phyloP scores from a whole-genome alignment of 2,888 invertebrate genomes.

The Polydrusus cervinus region DNA sequence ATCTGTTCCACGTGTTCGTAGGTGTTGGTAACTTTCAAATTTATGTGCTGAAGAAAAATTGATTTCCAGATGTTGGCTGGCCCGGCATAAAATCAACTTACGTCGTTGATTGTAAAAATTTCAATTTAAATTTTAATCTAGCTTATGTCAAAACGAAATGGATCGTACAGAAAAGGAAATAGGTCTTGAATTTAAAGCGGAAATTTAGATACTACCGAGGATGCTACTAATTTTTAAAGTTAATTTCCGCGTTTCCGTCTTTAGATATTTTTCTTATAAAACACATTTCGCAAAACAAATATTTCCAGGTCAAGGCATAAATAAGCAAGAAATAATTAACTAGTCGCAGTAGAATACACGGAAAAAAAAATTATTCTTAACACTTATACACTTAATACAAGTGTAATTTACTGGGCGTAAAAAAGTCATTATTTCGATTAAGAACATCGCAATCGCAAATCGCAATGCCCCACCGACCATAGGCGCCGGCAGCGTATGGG shows the following conservation, averaged over 20 bases:
- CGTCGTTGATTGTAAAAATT: conserved; percentile 30
- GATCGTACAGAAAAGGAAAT: conserved; percentile 18
- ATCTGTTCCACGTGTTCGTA: conserved; percentile 7
- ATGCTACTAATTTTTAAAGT: conserved; percentile 24
- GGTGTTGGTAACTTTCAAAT: conserved; percentile 6
- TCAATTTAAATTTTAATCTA: conserved; percentile 30
- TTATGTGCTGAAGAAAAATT: conserved; percentile 7
- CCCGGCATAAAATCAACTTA: not conserved
- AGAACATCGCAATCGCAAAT: too few relatives aligned
- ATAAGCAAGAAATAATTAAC: too few relatives aligned
- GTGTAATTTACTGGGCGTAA: too few relatives aligned
- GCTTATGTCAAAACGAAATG: conserved; percentile 31
- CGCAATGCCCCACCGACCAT: too few relatives aligned
- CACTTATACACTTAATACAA: too few relatives aligned
- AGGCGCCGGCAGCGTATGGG: too few relatives aligned
- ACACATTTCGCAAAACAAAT: too few relatives aligned
- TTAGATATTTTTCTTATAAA: too few relatives aligned
- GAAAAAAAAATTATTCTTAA: too few relatives aligned
- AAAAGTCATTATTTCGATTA: too few relatives aligned
- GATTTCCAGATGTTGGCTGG: conserved; percentile 13
- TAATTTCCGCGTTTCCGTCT: conserved; percentile 8
- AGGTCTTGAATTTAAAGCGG: conserved; percentile 25
- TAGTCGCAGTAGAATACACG: too few relatives aligned
- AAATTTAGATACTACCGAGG: conserved; percentile 24
- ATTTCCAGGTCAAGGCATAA: too few relatives aligned